Percentiles rank a stretch among this genome's conserved stretches.
These are phyloP conservation scores for Anguilla anguilla DNA, from an alignment of 2,797 vertebrate genomes.

Conservation along the genomic window DNA sequence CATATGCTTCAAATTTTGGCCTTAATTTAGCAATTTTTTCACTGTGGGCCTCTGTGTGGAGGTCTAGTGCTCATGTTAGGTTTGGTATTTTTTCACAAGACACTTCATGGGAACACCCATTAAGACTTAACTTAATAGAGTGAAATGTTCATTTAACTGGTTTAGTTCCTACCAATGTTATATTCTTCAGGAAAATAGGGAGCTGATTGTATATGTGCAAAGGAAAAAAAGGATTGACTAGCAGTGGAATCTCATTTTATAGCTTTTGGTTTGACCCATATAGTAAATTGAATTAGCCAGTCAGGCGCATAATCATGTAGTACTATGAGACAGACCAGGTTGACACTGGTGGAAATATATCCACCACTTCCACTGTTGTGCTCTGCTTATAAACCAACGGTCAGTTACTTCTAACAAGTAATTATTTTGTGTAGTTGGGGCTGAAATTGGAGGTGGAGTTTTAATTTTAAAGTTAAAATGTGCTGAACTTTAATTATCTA, in stretches of 20 bases:
- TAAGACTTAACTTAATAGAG: constrained; percentile 21
- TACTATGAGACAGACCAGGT: not conserved
- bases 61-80: not conserved
- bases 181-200: not conserved
- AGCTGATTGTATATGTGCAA: not conserved
- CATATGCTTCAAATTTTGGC: not conserved
- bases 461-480: no score
- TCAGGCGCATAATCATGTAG: constrained; percentile 23
- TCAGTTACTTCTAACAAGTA: no score
- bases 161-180: constrained; percentile 8
- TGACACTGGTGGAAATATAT: not conserved
- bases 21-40: not conserved
- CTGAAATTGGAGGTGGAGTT: no score
- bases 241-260: constrained; percentile 25
- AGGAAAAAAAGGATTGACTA: not conserved
- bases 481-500: no score
- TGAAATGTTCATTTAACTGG: constrained; percentile 10
- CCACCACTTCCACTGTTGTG: no score
- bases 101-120: not conserved
- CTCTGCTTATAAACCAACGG: no score
- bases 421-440: no score
- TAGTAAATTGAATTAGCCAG: constrained; percentile 19
- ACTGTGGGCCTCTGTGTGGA: not conserved
- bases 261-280: constrained; percentile 9
- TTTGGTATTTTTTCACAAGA: not conserved